Base-by-base conservation (phyloP, 2,113 vertebrate genomes). In the Hyperoodon ampullatus region DNA sequence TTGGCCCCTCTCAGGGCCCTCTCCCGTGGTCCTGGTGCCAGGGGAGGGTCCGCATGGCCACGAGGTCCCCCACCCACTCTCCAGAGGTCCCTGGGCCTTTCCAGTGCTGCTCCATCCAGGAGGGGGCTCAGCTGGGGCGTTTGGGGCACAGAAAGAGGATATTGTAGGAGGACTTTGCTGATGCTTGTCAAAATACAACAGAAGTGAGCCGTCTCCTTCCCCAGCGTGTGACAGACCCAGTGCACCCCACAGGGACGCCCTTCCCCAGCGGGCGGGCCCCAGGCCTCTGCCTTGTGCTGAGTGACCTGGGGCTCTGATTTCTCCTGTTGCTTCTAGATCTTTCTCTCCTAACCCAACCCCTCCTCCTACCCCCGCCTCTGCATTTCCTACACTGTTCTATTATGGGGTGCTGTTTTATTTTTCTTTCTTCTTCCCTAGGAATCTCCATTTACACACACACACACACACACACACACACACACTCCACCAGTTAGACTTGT, bases 121-220 rank as follows among this genome's bases (percentile, higher is more conserved):
- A 33, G 1, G 42, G 14, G 3, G 33, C 35, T 28, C n/a, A 8
- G 9, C 8, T 0, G 0, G n/a, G 19, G 6, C 16, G 12, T n/a
- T 55, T 6, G 5, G 11, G 58, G 47, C 23, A 19, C 12, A 14
- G 58, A 18, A 53, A 13, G 58, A 16, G 44, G n/a, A 24, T 2
- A 8, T 21, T 16, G 33, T 3, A 0, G 60, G 70, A 3, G 7
- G 13, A n/a, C 50, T 24, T 44, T 2, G 6, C 35, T 21, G 10
- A 2, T 5, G n/a, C 47, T 50, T 28, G 28, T 24, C 1, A 1
- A n/a, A 44, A 14, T 26, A 10, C 35, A 24, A 10, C 14, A 11
- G 2, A 14, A 11, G 9, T 5, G 65, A 8, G 28, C 19, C 0
- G 2, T 30, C 30, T 55, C 8, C 63, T 7, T 91, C 50, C 11